Percentiles rank a stretch among this genome's conserved stretches.
Conservation (phyloP, 2,888 invertebrate genomes). For the Drosophila melanosoma region DNA sequence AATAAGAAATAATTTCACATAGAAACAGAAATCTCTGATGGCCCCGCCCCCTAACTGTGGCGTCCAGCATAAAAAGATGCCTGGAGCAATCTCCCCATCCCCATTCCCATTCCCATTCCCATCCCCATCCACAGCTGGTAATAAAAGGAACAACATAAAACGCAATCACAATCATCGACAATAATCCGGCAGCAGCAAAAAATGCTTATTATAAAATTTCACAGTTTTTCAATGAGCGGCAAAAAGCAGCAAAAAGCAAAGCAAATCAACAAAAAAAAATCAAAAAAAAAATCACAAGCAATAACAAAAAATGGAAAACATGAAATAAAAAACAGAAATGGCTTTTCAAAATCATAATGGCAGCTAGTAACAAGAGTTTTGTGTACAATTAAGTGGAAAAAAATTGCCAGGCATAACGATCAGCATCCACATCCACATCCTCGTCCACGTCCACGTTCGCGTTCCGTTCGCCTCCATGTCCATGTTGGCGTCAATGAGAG, state of each 20-base stretch:
- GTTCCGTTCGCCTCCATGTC: constrained; percentile 20
- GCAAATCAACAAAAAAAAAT: constrained; percentile 27
- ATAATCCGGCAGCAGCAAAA: constrained; percentile 80
- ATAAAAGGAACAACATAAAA: constrained; percentile 79
- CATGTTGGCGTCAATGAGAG: constrained; percentile 58
- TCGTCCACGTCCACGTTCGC: constrained; percentile 23
- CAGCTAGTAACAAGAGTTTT: constrained; percentile 84
- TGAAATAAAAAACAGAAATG: constrained; percentile 67
- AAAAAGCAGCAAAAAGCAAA: constrained; percentile 44
- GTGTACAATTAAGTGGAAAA: constrained; percentile 74
- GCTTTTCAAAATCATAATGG: constrained; percentile 84
- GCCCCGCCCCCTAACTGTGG: constrained; percentile 11
- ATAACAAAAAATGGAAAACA: constrained; percentile 37
- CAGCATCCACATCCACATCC: constrained; percentile 37
- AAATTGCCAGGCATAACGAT: constrained; percentile 62
- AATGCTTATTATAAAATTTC: constrained; percentile 84
- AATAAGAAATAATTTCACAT: constrained; percentile 41
- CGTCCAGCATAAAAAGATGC: constrained; percentile 27
- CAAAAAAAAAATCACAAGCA: constrained; percentile 9
- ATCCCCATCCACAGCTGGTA: constrained; percentile 48
- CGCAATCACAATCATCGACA: constrained; percentile 83
- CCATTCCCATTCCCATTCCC: too few species aligned
- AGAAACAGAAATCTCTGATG: constrained; percentile 40
- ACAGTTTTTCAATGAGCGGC: constrained; percentile 82
- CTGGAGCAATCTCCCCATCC: constrained; percentile 12